Percentiles rank a stretch among this genome's conserved stretches.
Conservation (phyloP, 2,113 vertebrate species). For the Cavia aperea region DNA sequence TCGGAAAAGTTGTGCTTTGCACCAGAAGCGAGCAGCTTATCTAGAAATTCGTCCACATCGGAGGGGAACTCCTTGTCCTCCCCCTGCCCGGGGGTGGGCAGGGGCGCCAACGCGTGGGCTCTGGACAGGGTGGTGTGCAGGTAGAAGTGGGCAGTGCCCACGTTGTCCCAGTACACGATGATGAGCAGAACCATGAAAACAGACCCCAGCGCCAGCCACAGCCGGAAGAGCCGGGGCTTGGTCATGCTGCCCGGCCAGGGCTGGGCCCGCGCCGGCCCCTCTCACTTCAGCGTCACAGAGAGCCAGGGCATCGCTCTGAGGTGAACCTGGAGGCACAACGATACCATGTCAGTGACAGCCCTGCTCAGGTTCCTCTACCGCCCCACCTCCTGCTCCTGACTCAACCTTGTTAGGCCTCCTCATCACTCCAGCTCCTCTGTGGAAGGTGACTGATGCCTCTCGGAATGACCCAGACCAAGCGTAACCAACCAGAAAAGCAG, state of each 20-base stretch:
- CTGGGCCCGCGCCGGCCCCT: background rate
- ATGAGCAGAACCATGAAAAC: slow-evolving; percentile 93
- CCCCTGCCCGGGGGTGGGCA: slow-evolving; percentile 42
- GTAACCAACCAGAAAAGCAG: background rate
- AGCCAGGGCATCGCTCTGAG: slow-evolving; percentile 54
- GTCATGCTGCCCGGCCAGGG: slow-evolving; percentile 81
- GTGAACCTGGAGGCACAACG: slow-evolving; percentile 63
- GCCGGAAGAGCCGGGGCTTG: slow-evolving; percentile 87
- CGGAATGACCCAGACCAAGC: fast-evolving
- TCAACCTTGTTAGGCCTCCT: background rate
- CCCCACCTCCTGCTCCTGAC: background rate
- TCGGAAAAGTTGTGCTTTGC: slow-evolving; percentile 41
- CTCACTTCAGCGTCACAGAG: slow-evolving; percentile 56
- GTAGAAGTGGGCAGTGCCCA: slow-evolving; percentile 87
- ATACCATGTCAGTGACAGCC: slow-evolving; percentile 6
- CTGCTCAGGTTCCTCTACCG: fast-evolving
- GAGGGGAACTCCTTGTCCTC: slow-evolving; percentile 74
- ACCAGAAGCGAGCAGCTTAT: slow-evolving; percentile 76
- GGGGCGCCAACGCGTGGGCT: slow-evolving; percentile 73
- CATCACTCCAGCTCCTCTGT: background rate
- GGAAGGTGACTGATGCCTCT: fast-evolving
- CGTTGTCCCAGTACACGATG: slow-evolving; percentile 95
- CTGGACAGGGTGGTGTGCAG: slow-evolving; percentile 85
- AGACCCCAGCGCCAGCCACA: slow-evolving; percentile 88
- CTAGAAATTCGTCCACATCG: slow-evolving; percentile 87